These are phyloP conservation scores for Montipora foliosa DNA, from an alignment of 64 coral and sea anemone genomes.

Conservation along the genomic window DNA sequence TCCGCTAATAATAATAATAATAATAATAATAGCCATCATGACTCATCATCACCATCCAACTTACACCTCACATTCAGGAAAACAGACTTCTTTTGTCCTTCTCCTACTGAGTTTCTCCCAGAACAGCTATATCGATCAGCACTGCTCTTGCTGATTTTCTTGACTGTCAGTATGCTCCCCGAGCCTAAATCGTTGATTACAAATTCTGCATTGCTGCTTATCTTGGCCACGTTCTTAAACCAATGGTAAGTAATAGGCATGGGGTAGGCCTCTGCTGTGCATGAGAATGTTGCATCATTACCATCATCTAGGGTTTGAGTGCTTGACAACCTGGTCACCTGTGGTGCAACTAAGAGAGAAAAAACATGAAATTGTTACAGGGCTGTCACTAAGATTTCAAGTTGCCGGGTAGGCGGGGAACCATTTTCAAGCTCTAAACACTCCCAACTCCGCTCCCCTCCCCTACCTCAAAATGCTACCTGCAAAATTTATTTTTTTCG, in stretches of 20 bases:
- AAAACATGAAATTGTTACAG: neutral
- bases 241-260: conserved; percentile 49
- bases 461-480: too few relatives aligned
- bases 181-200: neutral
- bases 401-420: too few relatives aligned
- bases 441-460: too few relatives aligned
- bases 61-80: conserved; percentile 73
- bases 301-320: conserved; percentile 58
- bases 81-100: conserved; percentile 32
- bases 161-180: conserved; percentile 15
- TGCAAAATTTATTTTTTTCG: too few relatives aligned
- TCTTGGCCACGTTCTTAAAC: conserved; percentile 53
- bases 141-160: conserved; percentile 47
- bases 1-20: too few relatives aligned
- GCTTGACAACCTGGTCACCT: neutral
- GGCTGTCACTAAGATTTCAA: too few relatives aligned
- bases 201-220: conserved; percentile 40
- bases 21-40: too few relatives aligned
- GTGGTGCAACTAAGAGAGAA: conserved; percentile 59
- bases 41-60: neutral
- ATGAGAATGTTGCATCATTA: neutral
- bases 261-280: too few relatives aligned
- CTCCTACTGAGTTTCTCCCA: conserved; percentile 52
- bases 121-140: conserved; percentile 74
- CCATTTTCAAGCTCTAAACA: too few relatives aligned